These are phyloP conservation scores for Lepidonotus clava DNA, from an alignment of 2,888 invertebrate genomes.

Conservation along the genomic window DNA sequence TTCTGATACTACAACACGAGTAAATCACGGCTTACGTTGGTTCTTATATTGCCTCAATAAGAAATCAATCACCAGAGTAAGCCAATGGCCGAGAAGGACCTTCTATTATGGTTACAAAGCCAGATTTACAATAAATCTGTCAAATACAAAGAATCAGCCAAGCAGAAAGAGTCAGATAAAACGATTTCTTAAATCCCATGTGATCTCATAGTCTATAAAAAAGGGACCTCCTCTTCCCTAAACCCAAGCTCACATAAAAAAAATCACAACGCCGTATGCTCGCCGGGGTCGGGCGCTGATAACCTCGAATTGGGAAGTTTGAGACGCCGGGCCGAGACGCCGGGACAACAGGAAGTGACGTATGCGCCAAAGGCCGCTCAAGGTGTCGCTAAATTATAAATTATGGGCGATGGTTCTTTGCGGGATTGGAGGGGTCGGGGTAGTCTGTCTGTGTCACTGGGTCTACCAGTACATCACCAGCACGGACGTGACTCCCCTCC, in stretches of 20 bases:
- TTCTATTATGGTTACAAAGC: not conserved
- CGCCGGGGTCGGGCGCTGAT: not conserved
- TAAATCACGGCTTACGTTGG: too few relatives aligned
- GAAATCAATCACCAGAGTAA: not conserved
- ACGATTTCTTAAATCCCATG: slow-evolving; percentile 28
- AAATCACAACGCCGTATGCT: not conserved
- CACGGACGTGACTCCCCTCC: not conserved
- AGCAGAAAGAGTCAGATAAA: slow-evolving; percentile 29
- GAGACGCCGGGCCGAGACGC: slow-evolving; percentile 17
- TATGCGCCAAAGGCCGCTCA: slow-evolving; percentile 18
- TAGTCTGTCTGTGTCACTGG: slow-evolving; percentile 33
- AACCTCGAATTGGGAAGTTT: slow-evolving; percentile 23
- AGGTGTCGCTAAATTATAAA: slow-evolving; percentile 49
- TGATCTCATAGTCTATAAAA: slow-evolving; percentile 4
- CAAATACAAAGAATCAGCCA: not conserved
- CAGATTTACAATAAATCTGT: slow-evolving; percentile 18
- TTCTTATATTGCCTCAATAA: too few relatives aligned
- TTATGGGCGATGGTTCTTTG: not conserved
- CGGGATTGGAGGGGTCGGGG: not conserved
- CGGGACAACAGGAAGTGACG: slow-evolving; percentile 46
- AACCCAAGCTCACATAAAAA: not conserved
- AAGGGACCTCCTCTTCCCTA: slow-evolving; percentile 9
- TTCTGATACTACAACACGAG: too few relatives aligned
- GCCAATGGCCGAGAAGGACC: too few relatives aligned
- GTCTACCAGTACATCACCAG: not conserved